These are phyloP conservation scores for Florisuga fusca DNA, from an alignment of 2,797 vertebrate species.

Conservation along the genomic window DNA sequence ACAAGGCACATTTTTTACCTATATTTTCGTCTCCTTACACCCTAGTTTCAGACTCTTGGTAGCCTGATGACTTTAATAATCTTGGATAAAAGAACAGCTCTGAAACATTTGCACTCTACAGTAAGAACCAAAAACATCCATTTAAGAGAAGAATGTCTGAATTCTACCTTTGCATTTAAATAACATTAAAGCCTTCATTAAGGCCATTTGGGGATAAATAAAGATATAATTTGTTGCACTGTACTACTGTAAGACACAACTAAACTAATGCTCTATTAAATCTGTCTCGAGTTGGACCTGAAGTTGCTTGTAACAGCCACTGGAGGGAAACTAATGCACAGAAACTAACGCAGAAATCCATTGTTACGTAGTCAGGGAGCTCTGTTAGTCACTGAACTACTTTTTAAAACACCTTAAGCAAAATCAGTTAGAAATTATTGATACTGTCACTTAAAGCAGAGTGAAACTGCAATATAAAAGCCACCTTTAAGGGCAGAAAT, in stretches of 20 bases:
- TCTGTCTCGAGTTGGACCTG: not conserved
- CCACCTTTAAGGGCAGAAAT: not conserved
- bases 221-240: not conserved
- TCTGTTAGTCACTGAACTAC: not conserved
- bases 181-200: not conserved
- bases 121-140: not conserved
- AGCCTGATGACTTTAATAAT: not conserved
- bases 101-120: not conserved
- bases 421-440: not conserved
- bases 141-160: not conserved
- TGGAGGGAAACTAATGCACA: constrained; percentile 31
- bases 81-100: not conserved
- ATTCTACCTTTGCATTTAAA: not conserved
- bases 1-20: not conserved
- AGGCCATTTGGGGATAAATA: not conserved
- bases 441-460: not conserved
- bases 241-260: not conserved
- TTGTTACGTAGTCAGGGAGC: not conserved
- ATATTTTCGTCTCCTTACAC: not conserved
- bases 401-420: not conserved
- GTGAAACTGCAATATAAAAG: not conserved
- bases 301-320: constrained; percentile 5
- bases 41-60: not conserved
- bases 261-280: not conserved
- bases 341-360: not conserved